A percentile compares a stretch with the other conserved stretches of the same genome.
Conservation (phyloP, 2,113 vertebrate genomes). For the Dipodomys spectabilis region DNA sequence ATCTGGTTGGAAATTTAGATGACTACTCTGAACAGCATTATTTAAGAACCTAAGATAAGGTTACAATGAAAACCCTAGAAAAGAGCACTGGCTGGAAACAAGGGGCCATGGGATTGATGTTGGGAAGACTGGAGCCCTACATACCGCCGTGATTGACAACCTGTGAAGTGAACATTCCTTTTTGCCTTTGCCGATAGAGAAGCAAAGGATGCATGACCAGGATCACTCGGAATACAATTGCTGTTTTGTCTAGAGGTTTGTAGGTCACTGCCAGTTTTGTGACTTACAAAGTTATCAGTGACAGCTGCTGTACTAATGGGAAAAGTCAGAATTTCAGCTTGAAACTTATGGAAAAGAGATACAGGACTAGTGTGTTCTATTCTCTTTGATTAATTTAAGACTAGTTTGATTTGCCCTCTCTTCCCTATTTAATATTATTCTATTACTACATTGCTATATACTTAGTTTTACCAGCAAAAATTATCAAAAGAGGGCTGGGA, state of each 20-base stretch:
- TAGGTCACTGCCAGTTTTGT: background rate
- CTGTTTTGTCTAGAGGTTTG: background rate
- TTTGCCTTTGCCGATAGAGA: background rate
- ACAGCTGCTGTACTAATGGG: background rate
- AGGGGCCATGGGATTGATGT: background rate
- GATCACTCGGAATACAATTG: background rate
- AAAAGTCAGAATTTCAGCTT: background rate
- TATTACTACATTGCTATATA: background rate
- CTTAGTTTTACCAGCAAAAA: background rate
- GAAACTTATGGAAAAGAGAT: background rate
- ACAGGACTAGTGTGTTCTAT: background rate
- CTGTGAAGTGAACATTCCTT: background rate
- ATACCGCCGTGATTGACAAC: background rate
- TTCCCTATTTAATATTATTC: background rate
- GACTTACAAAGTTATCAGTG: background rate
- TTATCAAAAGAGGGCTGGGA: background rate
- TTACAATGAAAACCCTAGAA: constrained; percentile 20
- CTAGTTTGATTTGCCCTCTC: background rate
- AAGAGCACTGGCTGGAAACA: background rate
- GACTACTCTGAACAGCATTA: background rate
- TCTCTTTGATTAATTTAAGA: background rate
- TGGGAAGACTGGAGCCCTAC: background rate
- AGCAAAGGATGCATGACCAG: background rate
- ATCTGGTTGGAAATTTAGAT: background rate
- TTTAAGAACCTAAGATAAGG: background rate